Evolutionary conservation across 2,888 invertebrate species (phyloP), one percentile per base, ranked within the genome.

Genomic region (Andrena bucephala): DNA sequence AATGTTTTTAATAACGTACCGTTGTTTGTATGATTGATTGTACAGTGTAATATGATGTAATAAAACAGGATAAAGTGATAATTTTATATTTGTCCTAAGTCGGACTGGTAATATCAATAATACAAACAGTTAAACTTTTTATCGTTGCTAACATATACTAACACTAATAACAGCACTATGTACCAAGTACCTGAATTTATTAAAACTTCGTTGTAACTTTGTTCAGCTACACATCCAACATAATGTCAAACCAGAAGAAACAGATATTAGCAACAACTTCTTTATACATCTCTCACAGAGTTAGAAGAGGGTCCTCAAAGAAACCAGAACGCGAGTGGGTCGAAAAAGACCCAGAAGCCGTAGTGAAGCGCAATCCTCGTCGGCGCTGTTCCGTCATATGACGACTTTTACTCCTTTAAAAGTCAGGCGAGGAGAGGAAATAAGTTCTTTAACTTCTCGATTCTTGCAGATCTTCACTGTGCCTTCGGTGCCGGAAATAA

Each of bases 11-110:
- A 66, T 57, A 70, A 36, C 24, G 29, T 16, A 42, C 42, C 42
- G 16, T 42, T 42, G 42, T 80, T 79, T 80, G 27, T 67, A 78
- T 54, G 42, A 54, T 67, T 80, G 42, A 54, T 67, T 80, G 52
- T 62, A 67, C 59, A 78, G 66, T 59, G 52, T 71, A 67, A 52
- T 52, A 60, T 57, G 62, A 77, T 68, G 36, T 65, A 79, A 70
- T 59, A 66, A 70, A 70, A 2, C 24, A 20, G 2, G 31, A 29
- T 8, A 52, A 31, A 42, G 31, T 20, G 60, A 42, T 24, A 10
- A 16, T 71, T 71, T 48, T 33, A 33, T 69, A 57, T n/a, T 36
- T 62, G 10, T 24, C 16, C 42, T n/a, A 54, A 48, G 63, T 31
- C 10, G 10, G 50, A 36, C 10, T 66, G 2, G 20, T 16, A 10